Percentiles rank a stretch among this genome's conserved stretches.
Conservation (phyloP, 1,140 invertebrate species). For the Drosophila kanapiae region DNA sequence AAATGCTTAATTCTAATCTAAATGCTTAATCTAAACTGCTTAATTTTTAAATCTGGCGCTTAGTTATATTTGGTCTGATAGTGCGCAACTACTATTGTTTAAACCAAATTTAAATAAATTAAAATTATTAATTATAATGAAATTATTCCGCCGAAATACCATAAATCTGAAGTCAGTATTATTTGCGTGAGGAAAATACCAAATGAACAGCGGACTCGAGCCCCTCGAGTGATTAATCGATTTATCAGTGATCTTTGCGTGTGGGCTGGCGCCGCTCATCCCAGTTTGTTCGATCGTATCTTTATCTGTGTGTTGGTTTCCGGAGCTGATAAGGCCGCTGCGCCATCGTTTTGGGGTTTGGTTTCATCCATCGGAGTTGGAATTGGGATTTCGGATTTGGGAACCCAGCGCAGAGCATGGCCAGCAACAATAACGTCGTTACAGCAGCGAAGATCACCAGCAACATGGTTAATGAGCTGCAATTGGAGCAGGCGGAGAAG, state of each 20-base stretch:
- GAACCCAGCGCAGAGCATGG: slow-evolving; percentile 38
- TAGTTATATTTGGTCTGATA: no score
- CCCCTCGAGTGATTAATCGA: no score
- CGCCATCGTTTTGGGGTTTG: slow-evolving; percentile 1
- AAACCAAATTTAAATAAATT: no score
- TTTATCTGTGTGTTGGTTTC: slow-evolving; percentile 24
- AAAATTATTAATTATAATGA: no score
- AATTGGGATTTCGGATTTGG: not conserved
- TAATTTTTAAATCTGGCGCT: no score
- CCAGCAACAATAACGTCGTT: slow-evolving; percentile 13
- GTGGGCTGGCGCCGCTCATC: not conserved
- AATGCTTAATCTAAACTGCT: no score
- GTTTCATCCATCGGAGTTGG: slow-evolving; percentile 5
- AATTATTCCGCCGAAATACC: no score
- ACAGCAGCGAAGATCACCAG: slow-evolving; percentile 42
- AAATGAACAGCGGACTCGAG: not conserved
- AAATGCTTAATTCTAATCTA: no score
- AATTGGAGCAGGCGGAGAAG: slow-evolving; percentile 4
- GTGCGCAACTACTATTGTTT: no score
- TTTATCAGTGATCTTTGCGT: slow-evolving; percentile 6
- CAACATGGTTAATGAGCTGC: slow-evolving; percentile 60
- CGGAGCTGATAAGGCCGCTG: slow-evolving; percentile 31
- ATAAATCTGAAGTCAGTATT: no score
- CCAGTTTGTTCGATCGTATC: slow-evolving; percentile 3
- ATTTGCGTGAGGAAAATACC: not conserved